These are phyloP conservation scores for Myanophis thanlyinensis DNA, from an alignment of 2,113 vertebrate genomes.

Conservation along the genomic window DNA sequence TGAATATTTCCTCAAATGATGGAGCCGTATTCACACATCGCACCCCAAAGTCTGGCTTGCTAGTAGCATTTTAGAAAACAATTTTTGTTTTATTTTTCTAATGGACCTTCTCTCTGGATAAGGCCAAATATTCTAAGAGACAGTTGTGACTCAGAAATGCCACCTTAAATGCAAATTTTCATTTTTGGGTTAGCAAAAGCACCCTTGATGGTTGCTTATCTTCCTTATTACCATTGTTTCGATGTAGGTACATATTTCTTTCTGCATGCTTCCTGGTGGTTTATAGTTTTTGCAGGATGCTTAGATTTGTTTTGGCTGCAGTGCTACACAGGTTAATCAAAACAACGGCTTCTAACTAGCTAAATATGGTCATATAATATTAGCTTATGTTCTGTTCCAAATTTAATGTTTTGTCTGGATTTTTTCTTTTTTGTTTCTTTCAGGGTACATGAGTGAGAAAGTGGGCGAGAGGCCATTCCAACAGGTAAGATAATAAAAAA, in stretches of 20 bases:
- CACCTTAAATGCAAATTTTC: neutral
- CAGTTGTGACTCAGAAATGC: neutral
- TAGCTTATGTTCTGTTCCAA: neutral
- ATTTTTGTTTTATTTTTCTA: neutral
- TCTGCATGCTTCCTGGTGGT: neutral
- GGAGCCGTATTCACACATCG: neutral
- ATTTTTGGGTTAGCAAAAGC: neutral
- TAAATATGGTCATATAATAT: neutral
- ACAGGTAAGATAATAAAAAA: slow-evolving; percentile 1
- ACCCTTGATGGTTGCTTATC: neutral
- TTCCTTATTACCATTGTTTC: neutral
- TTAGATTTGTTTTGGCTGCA: neutral
- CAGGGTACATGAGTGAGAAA: neutral
- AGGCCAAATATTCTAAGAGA: neutral
- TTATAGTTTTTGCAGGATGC: neutral
- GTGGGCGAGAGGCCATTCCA: neutral
- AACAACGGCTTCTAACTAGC: neutral
- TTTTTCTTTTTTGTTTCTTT: neutral
- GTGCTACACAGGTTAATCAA: neutral
- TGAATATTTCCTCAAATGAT: neutral
- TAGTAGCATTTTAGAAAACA: neutral
- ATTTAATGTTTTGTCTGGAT: neutral
- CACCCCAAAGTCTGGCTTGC: neutral
- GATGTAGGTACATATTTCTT: neutral
- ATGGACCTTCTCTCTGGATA: neutral